phyloP scores from a whole-genome alignment of 1,140 invertebrate genomes.

The Saccostrea echinata region DNA sequence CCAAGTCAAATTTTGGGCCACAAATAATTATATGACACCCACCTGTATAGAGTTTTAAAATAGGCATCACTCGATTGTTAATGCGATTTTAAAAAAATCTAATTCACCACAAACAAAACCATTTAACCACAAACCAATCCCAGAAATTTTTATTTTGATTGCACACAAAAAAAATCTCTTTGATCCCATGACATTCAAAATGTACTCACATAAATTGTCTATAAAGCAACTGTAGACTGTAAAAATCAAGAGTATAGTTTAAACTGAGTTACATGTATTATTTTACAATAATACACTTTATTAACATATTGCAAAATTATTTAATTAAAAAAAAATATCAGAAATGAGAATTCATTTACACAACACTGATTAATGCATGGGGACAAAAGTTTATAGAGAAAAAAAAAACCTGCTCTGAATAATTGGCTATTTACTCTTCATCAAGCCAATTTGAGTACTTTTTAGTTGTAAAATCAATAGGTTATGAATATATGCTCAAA shows the following conservation, averaged over 20 bases:
- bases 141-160: conserved; percentile 33
- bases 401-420: background rate
- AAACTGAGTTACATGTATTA: background rate
- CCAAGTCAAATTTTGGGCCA: conserved; percentile 21
- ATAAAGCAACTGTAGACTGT: conserved; percentile 27
- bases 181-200: background rate
- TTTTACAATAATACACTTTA: background rate
- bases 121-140: conserved; percentile 36
- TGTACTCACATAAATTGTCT: conserved; percentile 9
- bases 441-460: conserved; percentile 15
- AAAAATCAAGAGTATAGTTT: conserved; percentile 10
- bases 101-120: conserved; percentile 31
- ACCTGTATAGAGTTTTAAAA: conserved; percentile 7
- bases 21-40: conserved; percentile 23
- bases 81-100: conserved; percentile 20
- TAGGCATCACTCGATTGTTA: conserved; percentile 24
- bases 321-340: background rate
- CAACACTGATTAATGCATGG: too few species aligned
- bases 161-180: conserved; percentile 15
- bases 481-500: conserved; percentile 33
- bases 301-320: background rate
- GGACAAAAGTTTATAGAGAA: background rate
- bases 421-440: background rate
- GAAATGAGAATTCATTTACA: background rate
- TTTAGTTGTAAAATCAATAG: conserved; percentile 29